phyloP scores from a whole-genome alignment of 1,140 invertebrate species.

The Leptoteleia sp. region DNA sequence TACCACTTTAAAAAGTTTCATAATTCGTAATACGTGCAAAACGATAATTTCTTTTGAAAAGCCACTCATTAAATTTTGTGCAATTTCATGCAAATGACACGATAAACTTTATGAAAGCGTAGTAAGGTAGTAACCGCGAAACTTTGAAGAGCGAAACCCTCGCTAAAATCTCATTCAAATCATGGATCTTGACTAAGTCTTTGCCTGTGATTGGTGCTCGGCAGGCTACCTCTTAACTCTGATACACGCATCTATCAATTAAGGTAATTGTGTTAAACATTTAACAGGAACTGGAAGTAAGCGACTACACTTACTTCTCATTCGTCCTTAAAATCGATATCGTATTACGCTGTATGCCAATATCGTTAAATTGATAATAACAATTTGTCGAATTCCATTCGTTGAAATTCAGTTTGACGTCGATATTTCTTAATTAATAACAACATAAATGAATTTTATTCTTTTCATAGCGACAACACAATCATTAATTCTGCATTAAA shows the following conservation, averaged over 20 bases:
- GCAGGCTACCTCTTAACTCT: slow-evolving; percentile 47
- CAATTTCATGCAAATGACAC: slow-evolving; percentile 18
- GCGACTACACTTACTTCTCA: no score
- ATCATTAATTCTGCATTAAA: no score
- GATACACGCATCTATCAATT: slow-evolving; percentile 58
- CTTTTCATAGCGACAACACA: no score
- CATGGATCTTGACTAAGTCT: slow-evolving; percentile 49
- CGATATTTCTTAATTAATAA: no score
- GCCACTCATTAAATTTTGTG: no score
- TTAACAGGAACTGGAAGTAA: slow-evolving; percentile 39
- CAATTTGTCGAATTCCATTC: no score
- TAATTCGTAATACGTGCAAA: no score
- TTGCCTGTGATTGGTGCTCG: slow-evolving; percentile 36
- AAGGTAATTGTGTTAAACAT: slow-evolving; percentile 62
- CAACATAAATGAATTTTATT: no score
- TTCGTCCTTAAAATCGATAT: slow-evolving; percentile 38
- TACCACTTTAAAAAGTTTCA: no score
- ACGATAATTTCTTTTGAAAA: no score
- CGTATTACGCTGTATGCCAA: slow-evolving; percentile 5
- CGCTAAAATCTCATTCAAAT: slow-evolving; percentile 48
- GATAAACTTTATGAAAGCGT: slow-evolving; percentile 16
- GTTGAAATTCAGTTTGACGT: no score
- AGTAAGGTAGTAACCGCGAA: slow-evolving; percentile 23
- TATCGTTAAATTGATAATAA: no score
- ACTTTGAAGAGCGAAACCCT: slow-evolving; percentile 34